Evolutionary conservation across 2,797 vertebrate species (phyloP).

Genomic region (Oreochromis grahami): DNA sequence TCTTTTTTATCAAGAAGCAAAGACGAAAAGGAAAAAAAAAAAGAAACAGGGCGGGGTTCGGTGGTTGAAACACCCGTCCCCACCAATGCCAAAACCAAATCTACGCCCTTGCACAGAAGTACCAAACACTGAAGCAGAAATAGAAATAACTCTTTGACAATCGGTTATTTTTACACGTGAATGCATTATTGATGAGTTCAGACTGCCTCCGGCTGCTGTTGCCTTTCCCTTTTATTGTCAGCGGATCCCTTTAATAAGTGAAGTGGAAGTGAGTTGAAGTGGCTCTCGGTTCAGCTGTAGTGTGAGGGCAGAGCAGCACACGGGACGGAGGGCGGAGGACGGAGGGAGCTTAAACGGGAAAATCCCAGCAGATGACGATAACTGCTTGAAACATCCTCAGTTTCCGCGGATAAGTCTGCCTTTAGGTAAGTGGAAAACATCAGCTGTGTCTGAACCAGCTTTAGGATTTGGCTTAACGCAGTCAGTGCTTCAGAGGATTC

Average conservation of each 20-base stretch:
- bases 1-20: no score
- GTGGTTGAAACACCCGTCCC: no score
- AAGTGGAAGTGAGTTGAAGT: conserved; percentile 4
- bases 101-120: no score
- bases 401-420: not conserved
- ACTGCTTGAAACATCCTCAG: not conserved
- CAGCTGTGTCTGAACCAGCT: not conserved
- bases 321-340: not conserved
- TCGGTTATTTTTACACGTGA: conserved; percentile 35
- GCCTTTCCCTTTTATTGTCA: conserved; percentile 16
- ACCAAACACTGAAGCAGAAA: not conserved
- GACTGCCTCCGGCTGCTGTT: conserved; percentile 6
- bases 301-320: not conserved
- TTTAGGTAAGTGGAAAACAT: conserved; percentile 19
- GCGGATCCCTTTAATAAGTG: conserved; percentile 37
- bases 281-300: not conserved
- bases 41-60: no score
- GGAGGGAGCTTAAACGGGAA: not conserved
- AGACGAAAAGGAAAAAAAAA: no score
- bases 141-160: conserved; percentile 30
- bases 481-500: not conserved
- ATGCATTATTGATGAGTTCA: conserved; percentile 53
- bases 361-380: not conserved
- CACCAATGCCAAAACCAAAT: no score
- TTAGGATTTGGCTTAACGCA: not conserved